Conservation (phyloP, 2,888 invertebrate species). For the Halictus ligatus region DNA sequence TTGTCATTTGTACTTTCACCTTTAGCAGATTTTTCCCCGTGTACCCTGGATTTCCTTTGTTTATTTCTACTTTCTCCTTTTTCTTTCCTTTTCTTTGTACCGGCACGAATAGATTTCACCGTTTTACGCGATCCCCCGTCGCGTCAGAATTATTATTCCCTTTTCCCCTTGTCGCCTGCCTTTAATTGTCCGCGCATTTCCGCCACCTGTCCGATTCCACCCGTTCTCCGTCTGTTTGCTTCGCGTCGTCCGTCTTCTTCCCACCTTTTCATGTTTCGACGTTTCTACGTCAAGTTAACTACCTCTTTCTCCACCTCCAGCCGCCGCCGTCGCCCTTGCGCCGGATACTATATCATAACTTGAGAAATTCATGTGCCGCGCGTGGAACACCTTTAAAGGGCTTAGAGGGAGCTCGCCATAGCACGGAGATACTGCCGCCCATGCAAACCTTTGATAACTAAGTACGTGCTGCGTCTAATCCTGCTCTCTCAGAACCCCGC, state of each 20-base stretch:
- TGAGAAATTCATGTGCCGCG: constrained; percentile 80
- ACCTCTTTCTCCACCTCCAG: constrained; percentile 51
- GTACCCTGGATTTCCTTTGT: background rate
- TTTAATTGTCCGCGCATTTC: background rate
- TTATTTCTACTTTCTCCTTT: background rate
- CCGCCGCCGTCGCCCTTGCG: constrained; percentile 55
- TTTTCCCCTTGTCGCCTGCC: background rate
- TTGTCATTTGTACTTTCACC: constrained; percentile 1
- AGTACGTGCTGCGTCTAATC: constrained; percentile 61
- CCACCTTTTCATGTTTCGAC: constrained; percentile 41
- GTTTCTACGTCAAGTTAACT: background rate
- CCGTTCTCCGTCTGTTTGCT: constrained; percentile 5
- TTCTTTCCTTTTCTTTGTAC: no score
- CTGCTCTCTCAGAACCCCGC: constrained; percentile 25
- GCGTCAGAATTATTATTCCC: constrained; percentile 10
- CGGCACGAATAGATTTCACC: background rate
- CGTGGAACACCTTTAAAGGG: constrained; percentile 78
- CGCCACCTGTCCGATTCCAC: constrained; percentile 3
- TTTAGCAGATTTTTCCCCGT: background rate
- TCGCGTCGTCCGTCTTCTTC: constrained; percentile 10
- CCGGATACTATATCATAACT: constrained; percentile 82
- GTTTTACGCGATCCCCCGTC: background rate
- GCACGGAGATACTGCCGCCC: constrained; percentile 69
- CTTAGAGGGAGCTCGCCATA: constrained; percentile 74
- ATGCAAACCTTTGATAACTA: constrained; percentile 79